Evolutionary conservation across 30 jellyfish, hydroid and myxozoan genomes (phyloP), one percentile per base, ranked within the genome.

Genomic region (Pseudorhiza aurosa): DNA sequence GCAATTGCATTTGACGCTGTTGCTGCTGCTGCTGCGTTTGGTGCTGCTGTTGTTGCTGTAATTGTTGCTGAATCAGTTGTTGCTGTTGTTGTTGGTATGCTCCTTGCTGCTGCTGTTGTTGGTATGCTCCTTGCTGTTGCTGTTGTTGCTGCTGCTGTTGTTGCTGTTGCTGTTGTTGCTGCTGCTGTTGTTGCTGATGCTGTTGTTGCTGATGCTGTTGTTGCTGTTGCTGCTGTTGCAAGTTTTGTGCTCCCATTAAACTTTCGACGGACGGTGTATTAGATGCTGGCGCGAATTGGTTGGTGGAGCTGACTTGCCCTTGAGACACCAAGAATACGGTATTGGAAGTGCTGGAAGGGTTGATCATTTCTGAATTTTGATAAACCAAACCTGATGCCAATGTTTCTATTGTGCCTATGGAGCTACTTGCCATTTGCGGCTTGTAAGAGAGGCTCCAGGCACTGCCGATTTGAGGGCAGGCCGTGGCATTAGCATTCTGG

Each of bases 301-400:
- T 19, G 32, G 37, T 36, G n/a, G 77, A 33, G 4, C 59, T 42
- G 37, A 22, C 33, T 7, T 46, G 82, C 8, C 68, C 55, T 19
- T 68, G 82, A 47, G 82, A 43, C 29, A 68, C 65, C 4, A 68
- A 49, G 28, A 73, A 33, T 14, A 73, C 86, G 17, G 86, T 31
- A 32, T 27, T 27, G 18, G 75, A 30, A 31, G 45, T 25, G 51
- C 57, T 37, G 19, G 86, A 29, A 22, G 67, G 29, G 17, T 49
- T 42, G 17, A 46, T 19, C 10, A 40, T 25, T 7, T 42, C 75
- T 32, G 86, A 18, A 31, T 27, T 53, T 21, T 50, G 75, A 33
- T 32, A 49, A 19, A 53, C 36, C 2, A 53, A 36, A 21, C 67
- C 67, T 4, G 67, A 4, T 17, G 67, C 24, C 14, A 53, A 21